Evolutionary conservation across 2,797 vertebrate genomes (phyloP), one percentile per base, ranked within the genome.

Genomic region (Paguma larvata): DNA sequence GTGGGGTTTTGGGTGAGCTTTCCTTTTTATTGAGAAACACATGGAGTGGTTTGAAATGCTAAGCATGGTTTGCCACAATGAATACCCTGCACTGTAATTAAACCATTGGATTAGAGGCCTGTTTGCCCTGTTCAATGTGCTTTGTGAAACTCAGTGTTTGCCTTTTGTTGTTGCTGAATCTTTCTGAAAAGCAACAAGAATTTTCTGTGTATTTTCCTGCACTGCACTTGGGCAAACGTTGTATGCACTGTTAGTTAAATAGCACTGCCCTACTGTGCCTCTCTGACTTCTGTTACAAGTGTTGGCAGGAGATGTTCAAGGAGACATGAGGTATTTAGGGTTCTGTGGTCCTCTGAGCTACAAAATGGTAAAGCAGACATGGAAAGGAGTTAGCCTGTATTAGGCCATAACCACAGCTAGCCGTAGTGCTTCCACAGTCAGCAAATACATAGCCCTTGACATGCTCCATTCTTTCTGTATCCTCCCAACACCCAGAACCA

Each of bases 51-150:
- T 98, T 97, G 95, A 98, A 98, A 85, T 94, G 92, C 89, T 98
- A 96, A 91, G 65, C 98, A 97, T 93, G 98, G 96, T 98, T 98
- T 98, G 97, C 98, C 96, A 92, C 97, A 98, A 32, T 91, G 97
- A 97, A 84, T 98, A 97, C 93, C 92, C 95, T 97, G 89, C 78
- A 75, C 77, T 97, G 21, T 96, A 98, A 98, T 98, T 98, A 98
- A 96, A 85, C 85, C 82, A 96, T 85, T 88, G 96, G 91, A 95
- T 98, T 89, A 92, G 91, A 98, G 97, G 89, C 77, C 95, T 97
- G 73, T 96, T 98, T 97, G 73, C 70, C 63, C 91, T 93, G 46
- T 93, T 96, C 89, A 96, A 70, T 30, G 85, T 12, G 87, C 88
- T 98, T 96, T 89, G 85, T 88, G 91, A 95, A 97, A 90, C 46